Percentiles rank a stretch among this genome's conserved stretches.
phyloP scores from a whole-genome alignment of 2,113 vertebrate species.

The Coreoperca whiteheadi region DNA sequence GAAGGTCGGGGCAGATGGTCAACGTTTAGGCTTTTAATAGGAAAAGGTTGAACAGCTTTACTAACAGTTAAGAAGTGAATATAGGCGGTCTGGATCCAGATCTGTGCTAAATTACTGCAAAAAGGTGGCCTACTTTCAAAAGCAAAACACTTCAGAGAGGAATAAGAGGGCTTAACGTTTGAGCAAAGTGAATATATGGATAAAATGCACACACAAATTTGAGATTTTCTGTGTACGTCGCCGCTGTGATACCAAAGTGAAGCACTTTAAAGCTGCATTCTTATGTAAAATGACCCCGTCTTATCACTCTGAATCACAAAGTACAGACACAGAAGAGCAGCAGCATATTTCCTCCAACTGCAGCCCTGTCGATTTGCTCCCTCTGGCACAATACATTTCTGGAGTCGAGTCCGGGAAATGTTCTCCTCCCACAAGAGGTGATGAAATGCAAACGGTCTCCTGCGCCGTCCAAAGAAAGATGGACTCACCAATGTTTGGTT shows the following conservation, averaged over 20 bases:
- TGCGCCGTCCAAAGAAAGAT: background rate
- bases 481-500: background rate
- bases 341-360: slow-evolving; percentile 6
- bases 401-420: background rate
- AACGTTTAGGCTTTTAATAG: slow-evolving; percentile 40
- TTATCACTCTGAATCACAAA: slow-evolving; percentile 6
- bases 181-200: background rate
- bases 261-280: background rate
- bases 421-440: background rate
- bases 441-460: background rate
- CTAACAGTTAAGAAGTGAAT: slow-evolving; percentile 20
- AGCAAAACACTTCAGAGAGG: slow-evolving; percentile 3
- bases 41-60: slow-evolving; percentile 26
- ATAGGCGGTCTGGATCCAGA: background rate
- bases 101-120: background rate
- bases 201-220: too few species aligned
- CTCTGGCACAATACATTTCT: slow-evolving; percentile 10
- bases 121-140: background rate
- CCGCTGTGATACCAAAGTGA: background rate
- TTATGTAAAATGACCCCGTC: background rate
- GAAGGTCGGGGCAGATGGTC: slow-evolving; percentile 40
- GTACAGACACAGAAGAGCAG: background rate
- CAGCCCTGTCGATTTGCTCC: background rate
- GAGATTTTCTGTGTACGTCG: background rate
- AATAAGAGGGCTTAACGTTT: background rate